Conservation (phyloP, 2,797 vertebrate species). For the Mustela erminea region DNA sequence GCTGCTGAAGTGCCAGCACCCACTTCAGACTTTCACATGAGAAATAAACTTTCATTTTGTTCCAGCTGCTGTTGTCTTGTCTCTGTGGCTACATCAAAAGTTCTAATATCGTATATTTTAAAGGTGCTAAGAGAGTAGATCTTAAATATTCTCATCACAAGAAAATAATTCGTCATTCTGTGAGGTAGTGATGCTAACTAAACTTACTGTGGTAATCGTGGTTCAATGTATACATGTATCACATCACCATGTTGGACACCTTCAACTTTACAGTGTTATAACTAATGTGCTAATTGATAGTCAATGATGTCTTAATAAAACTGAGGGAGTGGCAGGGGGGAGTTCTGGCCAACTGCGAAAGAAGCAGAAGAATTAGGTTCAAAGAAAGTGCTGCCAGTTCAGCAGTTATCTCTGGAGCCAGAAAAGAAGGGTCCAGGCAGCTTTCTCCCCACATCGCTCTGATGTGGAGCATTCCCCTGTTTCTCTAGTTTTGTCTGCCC, state of each 20-base stretch:
- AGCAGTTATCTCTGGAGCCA: background rate
- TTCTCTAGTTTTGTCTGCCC: background rate
- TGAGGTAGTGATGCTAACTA: background rate
- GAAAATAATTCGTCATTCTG: background rate
- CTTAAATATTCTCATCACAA: background rate
- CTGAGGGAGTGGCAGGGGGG: background rate
- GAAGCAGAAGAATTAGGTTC: background rate
- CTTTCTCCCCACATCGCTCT: background rate
- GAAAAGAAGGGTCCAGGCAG: background rate
- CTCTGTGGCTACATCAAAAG: conserved; percentile 4
- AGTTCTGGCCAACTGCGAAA: background rate
- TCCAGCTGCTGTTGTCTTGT: background rate
- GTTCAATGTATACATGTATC: background rate
- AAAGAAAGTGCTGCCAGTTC: background rate
- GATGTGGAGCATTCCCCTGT: background rate
- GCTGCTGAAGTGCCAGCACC: background rate
- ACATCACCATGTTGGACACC: background rate
- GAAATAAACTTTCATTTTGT: conserved; percentile 8
- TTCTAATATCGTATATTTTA: background rate
- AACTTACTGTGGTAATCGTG: background rate
- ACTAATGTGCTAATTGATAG: background rate
- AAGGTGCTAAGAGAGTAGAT: background rate
- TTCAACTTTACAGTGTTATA: background rate
- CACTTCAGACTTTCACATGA: background rate
- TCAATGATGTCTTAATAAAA: background rate